Evolutionary conservation across 2,113 vertebrate genomes (phyloP).

Genomic region (Noturus placidus): DNA sequence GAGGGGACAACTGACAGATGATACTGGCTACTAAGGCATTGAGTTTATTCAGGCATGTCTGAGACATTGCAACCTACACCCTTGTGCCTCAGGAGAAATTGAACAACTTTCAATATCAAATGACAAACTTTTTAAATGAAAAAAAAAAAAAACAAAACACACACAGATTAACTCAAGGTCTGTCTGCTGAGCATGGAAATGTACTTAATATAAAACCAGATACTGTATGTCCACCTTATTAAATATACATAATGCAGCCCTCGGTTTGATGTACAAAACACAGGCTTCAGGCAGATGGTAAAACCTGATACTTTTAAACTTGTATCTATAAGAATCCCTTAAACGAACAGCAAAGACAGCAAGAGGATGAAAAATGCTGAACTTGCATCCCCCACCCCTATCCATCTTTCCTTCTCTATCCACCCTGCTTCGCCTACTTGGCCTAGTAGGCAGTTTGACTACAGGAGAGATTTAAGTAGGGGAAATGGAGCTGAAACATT

Average conservation of each 20-base stretch:
- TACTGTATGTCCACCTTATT: conserved; percentile 54
- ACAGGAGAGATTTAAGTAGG: conserved; percentile 53
- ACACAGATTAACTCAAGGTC: neutral
- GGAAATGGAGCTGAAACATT: conserved; percentile 58
- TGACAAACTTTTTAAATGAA: conserved; percentile 58
- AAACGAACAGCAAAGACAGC: conserved; percentile 54
- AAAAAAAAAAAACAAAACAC: too few relatives aligned
- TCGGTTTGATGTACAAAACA: conserved; percentile 26
- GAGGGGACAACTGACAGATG: conserved; percentile 60
- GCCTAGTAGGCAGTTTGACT: conserved; percentile 64
- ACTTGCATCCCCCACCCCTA: conserved; percentile 35
- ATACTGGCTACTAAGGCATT: conserved; percentile 47
- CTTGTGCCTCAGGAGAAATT: conserved; percentile 43
- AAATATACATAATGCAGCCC: conserved; percentile 49
- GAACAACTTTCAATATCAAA: conserved; percentile 54
- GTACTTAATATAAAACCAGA: conserved; percentile 19
- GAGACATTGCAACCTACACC: conserved; percentile 58
- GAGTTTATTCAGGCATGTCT: conserved; percentile 64
- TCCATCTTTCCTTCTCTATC: neutral
- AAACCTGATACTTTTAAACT: conserved; percentile 48
- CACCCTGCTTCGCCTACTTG: conserved; percentile 37
- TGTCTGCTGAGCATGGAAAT: conserved; percentile 10
- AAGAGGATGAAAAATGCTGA: conserved; percentile 55
- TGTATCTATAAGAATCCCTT: conserved; percentile 37
- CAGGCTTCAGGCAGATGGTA: conserved; percentile 35